Evolutionary conservation across 1,140 invertebrate species (phyloP), one percentile per base, ranked within the genome.

Genomic region (Schlechtendalia chinensis): DNA sequence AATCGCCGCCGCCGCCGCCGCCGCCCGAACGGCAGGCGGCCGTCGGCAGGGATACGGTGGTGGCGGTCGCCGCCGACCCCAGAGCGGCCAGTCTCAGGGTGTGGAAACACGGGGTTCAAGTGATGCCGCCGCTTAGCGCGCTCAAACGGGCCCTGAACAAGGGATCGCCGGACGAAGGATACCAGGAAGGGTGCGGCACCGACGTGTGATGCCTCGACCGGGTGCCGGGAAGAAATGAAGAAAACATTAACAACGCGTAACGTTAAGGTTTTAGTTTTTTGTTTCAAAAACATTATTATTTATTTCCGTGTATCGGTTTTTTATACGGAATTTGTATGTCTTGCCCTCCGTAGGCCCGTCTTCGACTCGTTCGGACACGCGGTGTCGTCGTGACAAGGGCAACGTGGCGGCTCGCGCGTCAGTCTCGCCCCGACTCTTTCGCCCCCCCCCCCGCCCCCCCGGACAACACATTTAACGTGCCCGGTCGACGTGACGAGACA

Each of bases 141-240:
- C 88, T 91, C 32, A 95, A 94, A 84, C 90, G 93, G 72, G 93
- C 92, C 16, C 88, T 94, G 3, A 90, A 89, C 82, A 93, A 91
- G 83, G 94, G 93, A 85, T 93, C 93, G 1, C 93, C 93, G 22
- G 95, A 96, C 84, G 94, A 96, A 86, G 93, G 94, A 22, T 96
- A 95, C 84, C 94, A 95, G 85, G 95, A 96, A 87, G 93, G 93
- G 82, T 94, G 93, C 85, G 94, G 93, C 59, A 96, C 94, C 27
- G 94, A 96, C 86, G 94, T 96, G 84, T 96, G 90, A 89, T 79
- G n/a, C 58, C 47, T 58, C 5, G n/a, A 19, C 39, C n/a, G n/a
- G n/a, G n/a, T n/a, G n/a, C n/a, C n/a, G n/a, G n/a, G n/a, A n/a
- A n/a, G n/a, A n/a, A n/a, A n/a, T n/a, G n/a, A n/a, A n/a, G n/a